A percentile compares a stretch with the other conserved stretches of the same genome.
Evolutionary conservation across 2,797 vertebrate species (phyloP).

Genomic region (Neosilurus mollespiculum): DNA sequence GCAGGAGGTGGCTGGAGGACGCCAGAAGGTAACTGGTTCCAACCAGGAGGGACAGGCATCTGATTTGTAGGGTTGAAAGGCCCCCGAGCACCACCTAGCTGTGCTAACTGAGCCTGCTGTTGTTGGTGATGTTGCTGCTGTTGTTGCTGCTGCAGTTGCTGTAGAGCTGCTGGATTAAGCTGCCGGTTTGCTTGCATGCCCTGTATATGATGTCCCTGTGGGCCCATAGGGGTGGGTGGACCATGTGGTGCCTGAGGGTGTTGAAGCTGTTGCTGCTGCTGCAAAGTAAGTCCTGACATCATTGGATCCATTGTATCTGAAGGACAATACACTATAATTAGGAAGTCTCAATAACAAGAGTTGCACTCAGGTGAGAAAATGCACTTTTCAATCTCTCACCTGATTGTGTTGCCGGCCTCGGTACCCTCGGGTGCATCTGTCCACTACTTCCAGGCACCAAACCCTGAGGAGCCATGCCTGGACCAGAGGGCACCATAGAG

Average conservation of each 20-base stretch:
- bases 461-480: slow-evolving; percentile 82
- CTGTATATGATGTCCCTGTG: slow-evolving; percentile 91
- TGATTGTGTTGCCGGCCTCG: slow-evolving; percentile 86
- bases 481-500: slow-evolving; percentile 85
- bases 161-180: slow-evolving; percentile 83
- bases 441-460: slow-evolving; percentile 82
- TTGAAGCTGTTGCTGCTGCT: slow-evolving; percentile 75
- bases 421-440: slow-evolving; percentile 87
- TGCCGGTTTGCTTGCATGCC: slow-evolving; percentile 84
- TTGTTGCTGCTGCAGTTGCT: slow-evolving; percentile 83
- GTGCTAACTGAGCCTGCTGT: slow-evolving; percentile 73
- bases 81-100: slow-evolving; percentile 79
- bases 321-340: slow-evolving; percentile 19
- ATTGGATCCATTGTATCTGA: slow-evolving; percentile 90
- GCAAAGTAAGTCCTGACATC: slow-evolving; percentile 83
- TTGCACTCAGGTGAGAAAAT: neutral
- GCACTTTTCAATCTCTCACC: slow-evolving; percentile 69
- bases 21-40: slow-evolving; percentile 91
- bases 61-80: slow-evolving; percentile 88
- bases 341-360: neutral
- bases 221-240: slow-evolving; percentile 78
- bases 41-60: slow-evolving; percentile 89
- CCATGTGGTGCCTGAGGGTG: slow-evolving; percentile 80
- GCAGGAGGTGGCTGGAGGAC: slow-evolving; percentile 85
- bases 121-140: slow-evolving; percentile 87